Base-by-base conservation (phyloP, 1,140 invertebrate species). In the Daktulosphaira vitifoliae region DNA sequence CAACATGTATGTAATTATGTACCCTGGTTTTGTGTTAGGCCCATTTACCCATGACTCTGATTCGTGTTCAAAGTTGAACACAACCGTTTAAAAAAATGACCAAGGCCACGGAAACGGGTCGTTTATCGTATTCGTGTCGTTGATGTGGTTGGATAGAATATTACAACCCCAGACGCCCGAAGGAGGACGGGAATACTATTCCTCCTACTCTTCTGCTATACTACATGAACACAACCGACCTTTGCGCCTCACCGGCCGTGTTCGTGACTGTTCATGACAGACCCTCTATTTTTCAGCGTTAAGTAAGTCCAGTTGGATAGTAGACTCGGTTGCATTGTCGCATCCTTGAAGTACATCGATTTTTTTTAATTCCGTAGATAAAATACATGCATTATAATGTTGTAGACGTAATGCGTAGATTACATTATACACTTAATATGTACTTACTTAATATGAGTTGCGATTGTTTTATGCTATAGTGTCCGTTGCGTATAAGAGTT, bases 271-370 rank as follows among this genome's bases (percentile, higher is more conserved):
- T 62, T 62, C 56, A 62, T 62, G 56, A 62, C 56, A 62, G 56
- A 62, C 56, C 56, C 56, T 62, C 54, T 62, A 33, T 62, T 62
- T 62, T 62, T 62, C 56, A 62, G 56, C 56, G 42, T 62, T 62
- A 62, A 62, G 56, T 62, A 62, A 62, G 56, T 62, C 54, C 22
- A 51, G 15, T 8, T 33, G 25, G 6, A 46, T 62, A 46, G 42
- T 46, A 48, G 56, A 44, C 42, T 15, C 25, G 29, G 13, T 33
- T 11, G 11, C 29, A 33, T 11, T 33, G 29, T 5, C n/a, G n/a
- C n/a, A n/a, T n/a, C n/a, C 29, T 11, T 16, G 42, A 42, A 62
- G 56, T 46, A 25, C 16, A 62, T 62, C 25, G 54, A 33, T 33
- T 33, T 33, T 33, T 33, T 33, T 33, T 5, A 33, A 33, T 33